These are phyloP conservation scores for Sphinx pinastri DNA, from an alignment of 2,888 invertebrate genomes.

Conservation along the genomic window DNA sequence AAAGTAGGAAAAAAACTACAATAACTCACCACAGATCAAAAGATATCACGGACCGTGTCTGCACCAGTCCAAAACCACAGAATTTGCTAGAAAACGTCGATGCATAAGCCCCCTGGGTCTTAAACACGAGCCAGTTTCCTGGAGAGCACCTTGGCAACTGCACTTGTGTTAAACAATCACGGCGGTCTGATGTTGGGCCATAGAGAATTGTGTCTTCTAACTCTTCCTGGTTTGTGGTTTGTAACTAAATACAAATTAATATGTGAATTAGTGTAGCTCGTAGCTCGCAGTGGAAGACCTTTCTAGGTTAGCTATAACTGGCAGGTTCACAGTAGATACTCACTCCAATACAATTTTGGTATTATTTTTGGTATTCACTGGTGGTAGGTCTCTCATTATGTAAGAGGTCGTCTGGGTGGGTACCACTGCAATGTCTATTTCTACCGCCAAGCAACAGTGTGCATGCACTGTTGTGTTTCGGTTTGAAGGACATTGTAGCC, in stretches of 20 bases:
- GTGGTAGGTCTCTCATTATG: too few species aligned
- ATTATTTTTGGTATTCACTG: too few species aligned
- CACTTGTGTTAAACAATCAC: constrained; percentile 14
- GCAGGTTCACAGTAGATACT: too few species aligned
- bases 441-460: too few species aligned
- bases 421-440: too few species aligned
- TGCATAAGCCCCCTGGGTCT: constrained; percentile 28
- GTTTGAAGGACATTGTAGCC: too few species aligned
- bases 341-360: too few species aligned
- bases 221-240: constrained; percentile 17
- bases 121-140: constrained; percentile 29
- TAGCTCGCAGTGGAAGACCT: too few species aligned
- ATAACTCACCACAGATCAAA: constrained; percentile 28
- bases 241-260: constrained; percentile 12
- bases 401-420: too few species aligned
- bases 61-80: constrained; percentile 1
- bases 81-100: constrained; percentile 11
- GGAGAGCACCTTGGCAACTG: constrained; percentile 24
- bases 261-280: too few species aligned
- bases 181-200: constrained; percentile 27
- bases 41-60: constrained; percentile 27
- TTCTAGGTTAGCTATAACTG: too few species aligned
- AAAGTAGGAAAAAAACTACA: background rate
- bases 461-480: too few species aligned
- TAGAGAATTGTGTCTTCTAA: constrained; percentile 32